Evolutionary conservation across 2,113 vertebrate genomes (phyloP).

Genomic region (Elephantulus edwardii): DNA sequence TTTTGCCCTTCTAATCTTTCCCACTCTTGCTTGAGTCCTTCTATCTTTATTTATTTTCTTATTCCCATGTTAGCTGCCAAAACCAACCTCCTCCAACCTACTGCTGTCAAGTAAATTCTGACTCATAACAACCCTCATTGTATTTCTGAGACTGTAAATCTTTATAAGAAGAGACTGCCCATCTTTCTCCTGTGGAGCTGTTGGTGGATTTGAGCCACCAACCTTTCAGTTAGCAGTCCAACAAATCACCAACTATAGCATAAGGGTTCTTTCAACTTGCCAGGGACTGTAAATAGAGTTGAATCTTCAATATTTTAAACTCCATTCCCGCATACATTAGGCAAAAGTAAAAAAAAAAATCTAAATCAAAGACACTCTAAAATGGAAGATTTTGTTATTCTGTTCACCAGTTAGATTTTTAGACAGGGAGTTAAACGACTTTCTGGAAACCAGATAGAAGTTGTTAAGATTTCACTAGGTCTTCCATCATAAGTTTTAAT

Average conservation of each 20-base stretch:
- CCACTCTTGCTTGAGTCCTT: slow-evolving; percentile 45
- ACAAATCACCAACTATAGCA: too few species aligned
- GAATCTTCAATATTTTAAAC: slow-evolving; percentile 35
- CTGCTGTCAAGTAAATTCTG: too few species aligned
- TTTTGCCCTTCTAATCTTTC: slow-evolving; percentile 62
- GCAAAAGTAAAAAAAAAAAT: neutral
- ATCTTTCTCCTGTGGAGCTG: too few species aligned
- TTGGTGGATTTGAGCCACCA: too few species aligned
- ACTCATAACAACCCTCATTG: too few species aligned
- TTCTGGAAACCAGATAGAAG: slow-evolving; percentile 15
- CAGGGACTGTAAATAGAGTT: slow-evolving; percentile 59
- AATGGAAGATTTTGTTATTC: slow-evolving; percentile 31
- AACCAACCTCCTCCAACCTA: too few species aligned
- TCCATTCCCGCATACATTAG: neutral
- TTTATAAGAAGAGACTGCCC: too few species aligned
- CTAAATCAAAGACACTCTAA: slow-evolving; percentile 36
- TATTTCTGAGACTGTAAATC: too few species aligned
- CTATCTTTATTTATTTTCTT: slow-evolving; percentile 60
- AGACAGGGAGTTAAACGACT: neutral
- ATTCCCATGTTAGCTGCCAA: slow-evolving; percentile 60
- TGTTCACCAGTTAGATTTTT: slow-evolving; percentile 32
- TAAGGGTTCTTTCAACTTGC: too few species aligned
- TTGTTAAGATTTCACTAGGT: slow-evolving; percentile 25
- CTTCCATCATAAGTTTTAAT: neutral
- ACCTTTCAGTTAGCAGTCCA: too few species aligned